These are phyloP conservation scores for Panagrolaimus sp. DNA, from an alignment of 1,140 invertebrate species.

Conservation along the genomic window DNA sequence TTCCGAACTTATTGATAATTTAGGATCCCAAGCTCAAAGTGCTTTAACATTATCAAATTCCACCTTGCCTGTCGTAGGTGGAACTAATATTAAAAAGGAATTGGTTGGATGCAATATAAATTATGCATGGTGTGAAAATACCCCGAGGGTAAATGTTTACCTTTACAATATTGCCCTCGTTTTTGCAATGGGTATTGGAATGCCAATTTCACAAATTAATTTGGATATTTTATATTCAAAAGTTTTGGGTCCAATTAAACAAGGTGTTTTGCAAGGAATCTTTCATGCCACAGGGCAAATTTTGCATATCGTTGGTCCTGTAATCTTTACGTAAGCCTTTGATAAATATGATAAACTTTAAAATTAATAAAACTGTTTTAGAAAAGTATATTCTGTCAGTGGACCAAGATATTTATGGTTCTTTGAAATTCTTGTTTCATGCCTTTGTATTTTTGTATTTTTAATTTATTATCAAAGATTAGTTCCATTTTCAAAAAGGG, in stretches of 20 bases:
- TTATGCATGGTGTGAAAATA: constrained; percentile 15
- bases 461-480: background rate
- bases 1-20: background rate
- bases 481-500: background rate
- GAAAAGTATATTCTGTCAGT: constrained; percentile 3
- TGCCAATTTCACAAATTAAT: constrained; percentile 15
- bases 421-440: constrained; percentile 8
- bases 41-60: background rate
- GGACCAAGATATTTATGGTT: constrained; percentile 13
- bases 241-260: constrained; percentile 14
- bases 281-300: background rate
- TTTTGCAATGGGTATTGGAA: constrained; percentile 9
- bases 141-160: constrained; percentile 9
- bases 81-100: background rate
- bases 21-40: background rate
- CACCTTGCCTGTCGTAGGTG: background rate
- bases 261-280: background rate
- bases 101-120: constrained; percentile 7
- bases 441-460: background rate
- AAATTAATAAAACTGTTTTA: background rate
- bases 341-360: background rate
- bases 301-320: constrained; percentile 9
- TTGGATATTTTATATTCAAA: constrained; percentile 19
- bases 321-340: constrained; percentile 6
- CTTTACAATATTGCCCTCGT: constrained; percentile 8